phyloP scores from a whole-genome alignment of 2,888 invertebrate genomes.

The Euzetes globulus region DNA sequence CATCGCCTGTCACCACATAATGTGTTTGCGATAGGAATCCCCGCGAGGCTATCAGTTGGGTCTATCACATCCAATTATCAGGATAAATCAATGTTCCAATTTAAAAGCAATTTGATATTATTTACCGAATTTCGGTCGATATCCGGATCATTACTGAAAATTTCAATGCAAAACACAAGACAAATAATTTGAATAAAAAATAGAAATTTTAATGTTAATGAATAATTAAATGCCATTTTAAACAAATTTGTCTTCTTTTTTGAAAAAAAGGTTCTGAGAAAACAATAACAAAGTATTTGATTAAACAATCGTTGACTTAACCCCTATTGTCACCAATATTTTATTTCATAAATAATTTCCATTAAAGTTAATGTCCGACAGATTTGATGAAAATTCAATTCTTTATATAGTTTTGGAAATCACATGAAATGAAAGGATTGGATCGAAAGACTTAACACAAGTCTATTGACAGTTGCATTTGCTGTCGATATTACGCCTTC shows the following conservation, averaged over 20 bases:
- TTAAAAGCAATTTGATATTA: not conserved
- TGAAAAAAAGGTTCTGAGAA: too few species aligned
- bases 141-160: constrained; percentile 15
- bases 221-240: not conserved
- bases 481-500: not conserved
- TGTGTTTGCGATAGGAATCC: constrained; percentile 30
- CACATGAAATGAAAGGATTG: too few species aligned
- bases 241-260: too few species aligned
- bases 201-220: not conserved
- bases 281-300: too few species aligned
- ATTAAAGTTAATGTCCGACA: too few species aligned
- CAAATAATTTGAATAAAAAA: not conserved
- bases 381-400: too few species aligned
- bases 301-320: too few species aligned
- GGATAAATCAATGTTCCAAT: not conserved
- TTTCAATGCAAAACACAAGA: not conserved
- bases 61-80: not conserved
- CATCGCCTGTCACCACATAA: constrained; percentile 22
- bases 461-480: not conserved
- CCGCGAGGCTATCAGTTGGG: constrained; percentile 25
- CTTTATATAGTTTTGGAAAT: too few species aligned
- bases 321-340: too few species aligned
- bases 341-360: too few species aligned
- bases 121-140: constrained; percentile 22
- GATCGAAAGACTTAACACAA: not conserved